These are phyloP conservation scores for Liparis tanakae DNA, from an alignment of 2,797 vertebrate genomes.

Conservation along the genomic window DNA sequence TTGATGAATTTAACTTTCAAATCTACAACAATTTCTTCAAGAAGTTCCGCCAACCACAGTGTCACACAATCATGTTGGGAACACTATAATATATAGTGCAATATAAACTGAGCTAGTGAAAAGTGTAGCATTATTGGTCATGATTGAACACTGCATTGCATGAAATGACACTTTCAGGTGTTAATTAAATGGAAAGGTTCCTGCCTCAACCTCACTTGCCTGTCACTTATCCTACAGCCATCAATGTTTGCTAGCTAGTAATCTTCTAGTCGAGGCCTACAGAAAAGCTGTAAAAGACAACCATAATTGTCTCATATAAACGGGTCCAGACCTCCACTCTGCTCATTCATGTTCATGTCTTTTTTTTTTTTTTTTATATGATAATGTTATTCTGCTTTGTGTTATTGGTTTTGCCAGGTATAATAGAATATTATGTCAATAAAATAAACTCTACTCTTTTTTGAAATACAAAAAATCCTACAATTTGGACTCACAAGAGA, in stretches of 20 bases:
- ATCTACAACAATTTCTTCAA: not conserved
- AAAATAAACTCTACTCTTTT: not conserved
- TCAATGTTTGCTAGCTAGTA: not conserved
- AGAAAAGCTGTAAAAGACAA: not conserved
- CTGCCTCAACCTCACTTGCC: not conserved
- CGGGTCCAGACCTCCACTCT: not conserved
- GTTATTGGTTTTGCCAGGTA: not conserved
- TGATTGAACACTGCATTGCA: not conserved
- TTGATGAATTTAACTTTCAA: slow-evolving; percentile 4
- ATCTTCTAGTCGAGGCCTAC: not conserved
- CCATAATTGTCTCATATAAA: not conserved
- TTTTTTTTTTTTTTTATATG: not conserved
- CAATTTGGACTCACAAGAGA: not conserved
- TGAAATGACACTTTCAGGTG: not conserved
- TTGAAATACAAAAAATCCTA: slow-evolving; percentile 1
- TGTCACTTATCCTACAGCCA: not conserved
- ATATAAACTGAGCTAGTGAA: not conserved
- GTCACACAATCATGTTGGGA: not conserved
- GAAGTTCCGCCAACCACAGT: not conserved
- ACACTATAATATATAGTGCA: slow-evolving; percentile 4
- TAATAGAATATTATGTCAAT: not conserved
- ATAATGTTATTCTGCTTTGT: not conserved
- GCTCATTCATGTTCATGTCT: not conserved
- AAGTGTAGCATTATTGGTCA: not conserved
- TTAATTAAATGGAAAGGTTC: not conserved